Evolutionary conservation across 2,797 vertebrate species (phyloP).

Genomic region (Artibeus jamaicensis): DNA sequence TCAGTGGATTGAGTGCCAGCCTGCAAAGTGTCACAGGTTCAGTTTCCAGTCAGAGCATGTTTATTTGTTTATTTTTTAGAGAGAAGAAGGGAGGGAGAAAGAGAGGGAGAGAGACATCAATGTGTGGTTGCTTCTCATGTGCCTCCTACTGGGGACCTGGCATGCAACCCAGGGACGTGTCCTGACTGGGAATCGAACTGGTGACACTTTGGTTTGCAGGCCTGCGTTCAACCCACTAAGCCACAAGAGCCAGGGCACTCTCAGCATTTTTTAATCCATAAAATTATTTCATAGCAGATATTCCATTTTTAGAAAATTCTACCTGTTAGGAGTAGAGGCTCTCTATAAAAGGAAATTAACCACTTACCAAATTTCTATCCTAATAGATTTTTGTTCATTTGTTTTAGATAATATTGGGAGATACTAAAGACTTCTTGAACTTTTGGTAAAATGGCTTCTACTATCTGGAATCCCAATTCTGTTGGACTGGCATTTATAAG

Average conservation of each 20-base stretch:
- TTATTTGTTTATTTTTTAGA: too few species aligned
- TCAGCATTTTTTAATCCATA: not conserved
- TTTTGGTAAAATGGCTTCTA: not conserved
- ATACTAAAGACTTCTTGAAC: not conserved
- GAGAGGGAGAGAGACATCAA: too few species aligned
- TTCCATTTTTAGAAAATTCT: not conserved
- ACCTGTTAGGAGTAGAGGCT: not conserved
- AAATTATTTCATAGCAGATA: conserved; percentile 1
- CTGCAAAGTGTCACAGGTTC: too few species aligned
- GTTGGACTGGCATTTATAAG: not conserved
- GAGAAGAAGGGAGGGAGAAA: too few species aligned
- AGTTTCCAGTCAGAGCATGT: too few species aligned
- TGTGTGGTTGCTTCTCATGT: too few species aligned
- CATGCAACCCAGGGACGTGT: too few species aligned
- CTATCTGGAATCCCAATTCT: conserved; percentile 2
- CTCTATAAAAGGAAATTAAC: not conserved
- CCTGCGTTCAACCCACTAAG: too few species aligned
- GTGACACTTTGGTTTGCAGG: too few species aligned
- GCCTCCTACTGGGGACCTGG: too few species aligned
- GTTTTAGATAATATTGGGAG: not conserved
- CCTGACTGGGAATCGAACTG: too few species aligned
- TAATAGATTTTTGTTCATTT: not conserved
- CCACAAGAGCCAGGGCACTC: not conserved
- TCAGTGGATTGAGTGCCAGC: too few species aligned
- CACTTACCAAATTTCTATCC: not conserved